Base-by-base conservation (phyloP, 2,113 vertebrate genomes). In the Halichoerus grypus region DNA sequence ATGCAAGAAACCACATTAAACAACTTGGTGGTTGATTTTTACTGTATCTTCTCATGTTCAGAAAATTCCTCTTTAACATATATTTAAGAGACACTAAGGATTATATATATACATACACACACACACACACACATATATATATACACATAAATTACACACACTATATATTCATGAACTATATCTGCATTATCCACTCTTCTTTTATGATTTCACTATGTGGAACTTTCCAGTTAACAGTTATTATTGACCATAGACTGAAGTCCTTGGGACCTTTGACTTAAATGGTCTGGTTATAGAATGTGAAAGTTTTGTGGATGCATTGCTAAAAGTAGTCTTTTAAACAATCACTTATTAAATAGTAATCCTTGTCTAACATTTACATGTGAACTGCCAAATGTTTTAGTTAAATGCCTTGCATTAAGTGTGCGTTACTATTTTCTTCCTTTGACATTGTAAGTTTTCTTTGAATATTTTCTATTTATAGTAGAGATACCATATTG, bases 391-490 rank as follows among this genome's bases (percentile, higher is more conserved):
- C 31, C 26, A 88, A 83, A 59, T 82, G 39, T 77, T 97, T 72
- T 14, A 63, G 3, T 71, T 65, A 80, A 85, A 65, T 55, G 28
- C 24, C 86, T 94, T 93, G 49, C 15, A 79, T 74, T 93, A 74
- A 53, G 2, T 65, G 2, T 81, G 63, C 46, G 36, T 85, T 24
- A 55, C 9, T 90, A 46, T 84, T 22, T 93, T 95, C 72, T 69
- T 85, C 24, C 39, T 36, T 22, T 65, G 21, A 59, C 33, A 59
- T 49, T 93, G 16, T 79, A 81, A 31, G 46, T 59, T 81, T 81
- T n/a, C 36, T 22, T 42, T 83, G 36, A 92, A 49, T 81, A 93
- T 13, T 55, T 93, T 91, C 16, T 51, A n/a, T 74, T 95, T 90
- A 65, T 76, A 90, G 24, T 71, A n/a, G 12, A 87, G 80, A 74